Conservation (phyloP, 2,797 vertebrate genomes). For the Glossophaga mutica region DNA sequence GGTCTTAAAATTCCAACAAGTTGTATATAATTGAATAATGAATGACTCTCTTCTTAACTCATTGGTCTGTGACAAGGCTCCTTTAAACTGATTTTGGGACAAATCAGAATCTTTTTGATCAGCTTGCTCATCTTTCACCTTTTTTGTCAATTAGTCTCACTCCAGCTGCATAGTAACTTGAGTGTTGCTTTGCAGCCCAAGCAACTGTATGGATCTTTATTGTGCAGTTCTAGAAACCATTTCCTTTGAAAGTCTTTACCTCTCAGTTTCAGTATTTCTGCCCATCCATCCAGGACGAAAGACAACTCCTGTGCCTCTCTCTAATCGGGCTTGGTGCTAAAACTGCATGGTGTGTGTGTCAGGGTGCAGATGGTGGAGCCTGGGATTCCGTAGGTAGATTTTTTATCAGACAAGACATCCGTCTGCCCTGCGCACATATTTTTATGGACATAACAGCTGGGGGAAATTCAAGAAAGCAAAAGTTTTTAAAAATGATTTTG, state of each 20-base stretch:
- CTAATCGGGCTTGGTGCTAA: background rate
- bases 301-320: background rate
- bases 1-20: background rate
- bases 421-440: background rate
- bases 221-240: background rate
- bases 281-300: background rate
- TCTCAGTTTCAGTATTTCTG: background rate
- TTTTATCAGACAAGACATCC: background rate
- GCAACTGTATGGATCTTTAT: background rate
- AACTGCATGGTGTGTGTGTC: accelerated
- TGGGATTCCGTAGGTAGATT: background rate
- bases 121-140: background rate
- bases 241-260: background rate
- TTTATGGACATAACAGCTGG: background rate
- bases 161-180: background rate
- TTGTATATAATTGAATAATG: background rate
- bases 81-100: background rate
- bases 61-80: background rate
- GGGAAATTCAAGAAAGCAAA: background rate
- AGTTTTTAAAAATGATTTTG: background rate
- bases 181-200: background rate
- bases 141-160: background rate
- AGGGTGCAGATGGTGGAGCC: background rate
- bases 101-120: background rate
- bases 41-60: background rate